Percentiles rank a stretch among this genome's conserved stretches.
These are phyloP conservation scores for Harpagoxenus sublaevis DNA, from an alignment of 2,888 invertebrate species.

Conservation along the genomic window DNA sequence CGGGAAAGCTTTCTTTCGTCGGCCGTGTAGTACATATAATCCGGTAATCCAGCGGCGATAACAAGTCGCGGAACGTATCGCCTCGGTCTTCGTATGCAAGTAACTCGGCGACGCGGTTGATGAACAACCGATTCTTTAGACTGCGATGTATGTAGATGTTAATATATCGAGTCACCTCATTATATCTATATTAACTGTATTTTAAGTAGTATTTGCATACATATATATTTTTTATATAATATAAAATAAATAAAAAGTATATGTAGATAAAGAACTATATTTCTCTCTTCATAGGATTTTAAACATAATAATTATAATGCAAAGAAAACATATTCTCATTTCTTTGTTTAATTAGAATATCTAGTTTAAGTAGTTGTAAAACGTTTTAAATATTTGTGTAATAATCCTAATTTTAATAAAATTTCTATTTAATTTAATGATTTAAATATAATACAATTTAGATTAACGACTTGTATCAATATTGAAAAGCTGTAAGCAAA, in stretches of 20 bases:
- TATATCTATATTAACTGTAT: background rate
- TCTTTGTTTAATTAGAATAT: background rate
- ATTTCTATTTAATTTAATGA: background rate
- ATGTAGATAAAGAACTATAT: conserved; percentile 38
- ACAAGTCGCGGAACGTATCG: conserved; percentile 21
- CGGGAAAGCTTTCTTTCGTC: conserved; percentile 7
- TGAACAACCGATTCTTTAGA: conserved; percentile 29
- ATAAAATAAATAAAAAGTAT: background rate
- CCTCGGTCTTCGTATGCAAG: background rate
- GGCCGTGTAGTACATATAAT: conserved; percentile 48
- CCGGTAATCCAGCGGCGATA: conserved; percentile 62
- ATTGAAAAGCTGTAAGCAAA: background rate
- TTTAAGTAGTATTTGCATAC: background rate
- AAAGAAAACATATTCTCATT: conserved; percentile 64
- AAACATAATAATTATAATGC: conserved; percentile 13
- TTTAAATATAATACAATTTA: background rate
- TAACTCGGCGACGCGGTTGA: conserved; percentile 20
- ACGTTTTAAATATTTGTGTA: background rate
- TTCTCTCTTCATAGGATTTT: conserved; percentile 58
- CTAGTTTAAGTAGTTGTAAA: background rate
- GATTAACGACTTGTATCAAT: background rate
- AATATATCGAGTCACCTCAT: background rate
- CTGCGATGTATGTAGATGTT: background rate
- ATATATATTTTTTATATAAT: background rate
- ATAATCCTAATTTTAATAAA: background rate